Percentiles rank a stretch among this genome's conserved stretches.
Evolutionary conservation across 1,140 invertebrate genomes (phyloP).

Genomic region (Agraylea sexmaculata): DNA sequence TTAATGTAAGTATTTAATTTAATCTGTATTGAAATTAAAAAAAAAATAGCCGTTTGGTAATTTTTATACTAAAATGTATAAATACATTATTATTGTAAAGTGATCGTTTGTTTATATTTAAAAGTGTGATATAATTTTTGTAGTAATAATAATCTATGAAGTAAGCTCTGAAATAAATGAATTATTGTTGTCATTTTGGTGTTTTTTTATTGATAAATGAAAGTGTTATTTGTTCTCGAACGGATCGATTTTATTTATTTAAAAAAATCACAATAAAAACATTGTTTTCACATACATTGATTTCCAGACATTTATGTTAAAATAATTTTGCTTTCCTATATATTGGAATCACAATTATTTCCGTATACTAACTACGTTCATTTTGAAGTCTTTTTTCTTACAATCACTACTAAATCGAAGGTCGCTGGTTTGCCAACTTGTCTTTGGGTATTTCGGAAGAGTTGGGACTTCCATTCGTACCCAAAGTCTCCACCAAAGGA

Average conservation of each 20-base stretch:
- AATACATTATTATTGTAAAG: too few species aligned
- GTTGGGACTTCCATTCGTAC: constrained; percentile 3
- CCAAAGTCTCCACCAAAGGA: constrained; percentile 12
- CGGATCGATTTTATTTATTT: background rate
- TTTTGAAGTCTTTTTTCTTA: background rate
- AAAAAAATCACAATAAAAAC: background rate
- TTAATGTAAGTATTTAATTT: too few species aligned
- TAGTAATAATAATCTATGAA: too few species aligned
- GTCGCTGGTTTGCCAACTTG: constrained; percentile 18
- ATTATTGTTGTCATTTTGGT: background rate
- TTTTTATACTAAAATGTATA: too few species aligned
- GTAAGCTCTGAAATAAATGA: background rate
- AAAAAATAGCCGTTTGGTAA: too few species aligned
- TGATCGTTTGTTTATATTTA: too few species aligned
- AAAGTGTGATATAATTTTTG: too few species aligned
- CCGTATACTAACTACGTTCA: too few species aligned
- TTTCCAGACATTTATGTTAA: background rate
- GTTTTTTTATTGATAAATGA: background rate
- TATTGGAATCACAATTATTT: too few species aligned
- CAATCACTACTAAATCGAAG: constrained; percentile 17
- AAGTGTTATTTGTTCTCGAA: background rate
- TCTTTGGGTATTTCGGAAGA: constrained; percentile 4
- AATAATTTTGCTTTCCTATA: too few species aligned
- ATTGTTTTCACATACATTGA: constrained; percentile 1
- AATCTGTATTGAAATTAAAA: too few species aligned